Base-by-base conservation (phyloP, 1,140 invertebrate genomes). In the Pissodes strobi region DNA sequence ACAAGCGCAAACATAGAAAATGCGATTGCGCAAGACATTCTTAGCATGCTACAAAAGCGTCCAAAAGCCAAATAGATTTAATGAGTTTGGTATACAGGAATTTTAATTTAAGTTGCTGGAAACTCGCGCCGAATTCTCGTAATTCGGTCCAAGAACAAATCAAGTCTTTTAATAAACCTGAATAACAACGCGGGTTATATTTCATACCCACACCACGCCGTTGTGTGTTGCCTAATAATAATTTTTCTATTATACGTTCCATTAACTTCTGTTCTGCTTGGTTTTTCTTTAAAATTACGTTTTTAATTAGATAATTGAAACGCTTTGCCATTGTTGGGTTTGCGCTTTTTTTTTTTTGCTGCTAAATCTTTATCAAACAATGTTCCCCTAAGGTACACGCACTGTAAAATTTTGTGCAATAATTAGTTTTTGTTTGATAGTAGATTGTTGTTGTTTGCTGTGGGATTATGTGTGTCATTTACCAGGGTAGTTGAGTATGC, bases 221-320 rank as follows among this genome's bases (percentile, higher is more conserved):
- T 22, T 12, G 18, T 43, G 45, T 10, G 18, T 66, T 66, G 58
- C 57, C 57, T 61, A 66, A 66, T 65, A 65, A 65, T 66, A 61
- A 66, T 66, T 66, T 66, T 66, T 66, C 57, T 66, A 66, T 61
- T 66, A 66, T 66, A 66, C 64, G 64, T 66, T 66, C 58, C 64
- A 66, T 66, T 66, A 61, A 60, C 49, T 62, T 18, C 41, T 56
- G 64, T 66, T 66, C 58, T 61, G 64, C 64, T 66, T 66, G 49
- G 64, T 46, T 66, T 66, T 66, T 66, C 64, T 38, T 49, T 57
- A 61, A 66, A 66, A 66, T 66, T 66, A 39, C 63, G 55, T 65
- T 65, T 65, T 65, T 65, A 65, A 65, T 65, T 58, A 46, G 63
- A 59, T 65, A 65, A 65, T 65, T 55, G 51, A 65, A 65, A 27